These are phyloP conservation scores for Psilopsiagon aurifrons DNA, from an alignment of 2,113 vertebrate species.

Conservation along the genomic window DNA sequence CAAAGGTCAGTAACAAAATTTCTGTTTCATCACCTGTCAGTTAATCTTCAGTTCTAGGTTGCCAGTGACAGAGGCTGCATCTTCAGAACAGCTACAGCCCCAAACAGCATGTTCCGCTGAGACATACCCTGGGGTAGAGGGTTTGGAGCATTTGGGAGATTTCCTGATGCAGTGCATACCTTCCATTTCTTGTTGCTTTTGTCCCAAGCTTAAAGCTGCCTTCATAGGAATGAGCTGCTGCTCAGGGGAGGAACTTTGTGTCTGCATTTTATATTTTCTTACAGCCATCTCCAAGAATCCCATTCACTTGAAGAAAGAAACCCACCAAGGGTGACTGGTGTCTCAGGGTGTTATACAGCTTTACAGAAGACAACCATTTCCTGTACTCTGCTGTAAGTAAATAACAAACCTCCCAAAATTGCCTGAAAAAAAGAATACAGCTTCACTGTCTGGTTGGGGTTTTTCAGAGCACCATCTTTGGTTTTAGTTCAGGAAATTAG, in stretches of 20 bases:
- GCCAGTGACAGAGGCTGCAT: background rate
- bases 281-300: background rate
- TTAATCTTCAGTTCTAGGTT: background rate
- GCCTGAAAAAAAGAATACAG: background rate
- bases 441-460: background rate
- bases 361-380: background rate
- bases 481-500: background rate
- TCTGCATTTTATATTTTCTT: background rate
- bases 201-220: background rate
- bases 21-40: background rate
- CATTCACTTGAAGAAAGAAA: background rate
- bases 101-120: fast-evolving
- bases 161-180: fast-evolving
- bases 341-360: background rate
- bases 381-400: background rate
- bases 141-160: background rate
- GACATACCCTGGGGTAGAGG: fast-evolving
- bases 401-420: background rate
- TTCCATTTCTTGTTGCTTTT: background rate
- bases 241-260: background rate
- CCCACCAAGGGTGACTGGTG: background rate
- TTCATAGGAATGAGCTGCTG: fast-evolving
- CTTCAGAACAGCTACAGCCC: background rate
- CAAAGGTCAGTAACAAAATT: slow-evolving; percentile 24
- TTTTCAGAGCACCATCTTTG: background rate